Base-by-base conservation (phyloP, 1,140 invertebrate genomes). In the Drosophila auraria region DNA sequence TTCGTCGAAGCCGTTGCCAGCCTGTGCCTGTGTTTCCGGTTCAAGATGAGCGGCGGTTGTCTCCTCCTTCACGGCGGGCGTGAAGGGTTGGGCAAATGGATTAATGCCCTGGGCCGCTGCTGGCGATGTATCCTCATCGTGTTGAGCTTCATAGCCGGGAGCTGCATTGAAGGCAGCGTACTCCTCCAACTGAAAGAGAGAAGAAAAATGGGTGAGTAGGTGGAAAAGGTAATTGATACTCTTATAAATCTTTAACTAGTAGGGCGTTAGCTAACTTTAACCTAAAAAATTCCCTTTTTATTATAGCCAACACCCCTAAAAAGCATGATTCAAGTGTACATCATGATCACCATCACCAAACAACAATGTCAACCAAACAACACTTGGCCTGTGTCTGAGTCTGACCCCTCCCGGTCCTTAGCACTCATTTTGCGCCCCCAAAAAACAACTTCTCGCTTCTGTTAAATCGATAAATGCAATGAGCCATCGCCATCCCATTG, bases 391-490 rank as follows among this genome's bases (percentile, higher is more conserved):
- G 20, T 56, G 54, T 56, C 54, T 54, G 20, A 6, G 47, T 61
- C 54, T 25, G 23, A n/a, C 36, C 33, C 30, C 51, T 30, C n/a
- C 44, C 40, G 51, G 40, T 33, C 12, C 44, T 44, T 51, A 38
- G 20, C 49, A 56, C 0, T 56, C 30, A 56, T 14, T 56, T 56
- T 56, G 33, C 59, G 25, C 75, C 42, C 59, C 12, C 36, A 23
- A 56, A 56, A 25, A 53, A 12, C 47, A 17, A 40, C 56, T 50
- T 60, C 47, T 51, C 44, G 27, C 23, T 15, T 44, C 75, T 83
- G 81, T 80, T 83, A 83, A 83, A 83, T 83, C 81, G 81, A 83
- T 83, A 83, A 83, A 80, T 82, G 80, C 79, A 83, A 83, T 83
- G 66, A 83, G 76, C 77, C 78, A 61, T 56, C 65, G 76, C 76